Conservation (phyloP, 1,140 invertebrate species). For the Monochamus saltuarius region DNA sequence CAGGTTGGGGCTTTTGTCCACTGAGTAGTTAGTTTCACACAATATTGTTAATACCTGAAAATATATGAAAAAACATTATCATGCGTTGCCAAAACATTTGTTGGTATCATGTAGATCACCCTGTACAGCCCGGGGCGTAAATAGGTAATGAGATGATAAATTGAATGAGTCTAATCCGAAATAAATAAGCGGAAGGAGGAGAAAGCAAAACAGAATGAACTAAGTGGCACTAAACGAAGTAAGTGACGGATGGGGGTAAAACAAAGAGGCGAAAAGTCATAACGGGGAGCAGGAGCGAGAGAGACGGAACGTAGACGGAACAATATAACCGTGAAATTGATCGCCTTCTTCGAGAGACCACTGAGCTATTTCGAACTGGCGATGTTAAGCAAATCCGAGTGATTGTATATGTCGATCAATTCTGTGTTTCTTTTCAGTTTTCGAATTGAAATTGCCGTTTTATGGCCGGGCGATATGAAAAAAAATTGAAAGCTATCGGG, state of each 20-base stretch:
- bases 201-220: slow-evolving; percentile 44
- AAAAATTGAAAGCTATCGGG: slow-evolving; percentile 18
- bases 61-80: too few species aligned
- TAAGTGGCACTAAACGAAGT: slow-evolving; percentile 50
- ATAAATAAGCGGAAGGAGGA: slow-evolving; percentile 49
- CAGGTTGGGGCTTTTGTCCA: too few species aligned
- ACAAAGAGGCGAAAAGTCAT: slow-evolving; percentile 23
- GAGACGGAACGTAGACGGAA: slow-evolving; percentile 34
- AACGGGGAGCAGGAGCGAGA: slow-evolving; percentile 17
- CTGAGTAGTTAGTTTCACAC: too few species aligned
- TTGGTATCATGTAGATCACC: slow-evolving; percentile 1
- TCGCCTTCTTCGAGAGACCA: slow-evolving; percentile 41
- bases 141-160: slow-evolving; percentile 50
- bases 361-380: slow-evolving; percentile 42
- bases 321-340: slow-evolving; percentile 51
- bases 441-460: slow-evolving; percentile 21
- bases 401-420: slow-evolving; percentile 39
- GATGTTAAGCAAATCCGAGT: slow-evolving; percentile 47
- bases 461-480: slow-evolving; percentile 12
- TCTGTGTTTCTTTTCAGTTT: slow-evolving; percentile 33
- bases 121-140: slow-evolving; percentile 30
- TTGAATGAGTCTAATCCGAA: slow-evolving; percentile 49
- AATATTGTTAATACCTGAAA: too few species aligned
- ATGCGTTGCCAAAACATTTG: slow-evolving; percentile 1
- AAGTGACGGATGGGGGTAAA: slow-evolving; percentile 46